phyloP scores from a whole-genome alignment of 2,797 vertebrate species.

The Neosilurus hyrtlii region DNA sequence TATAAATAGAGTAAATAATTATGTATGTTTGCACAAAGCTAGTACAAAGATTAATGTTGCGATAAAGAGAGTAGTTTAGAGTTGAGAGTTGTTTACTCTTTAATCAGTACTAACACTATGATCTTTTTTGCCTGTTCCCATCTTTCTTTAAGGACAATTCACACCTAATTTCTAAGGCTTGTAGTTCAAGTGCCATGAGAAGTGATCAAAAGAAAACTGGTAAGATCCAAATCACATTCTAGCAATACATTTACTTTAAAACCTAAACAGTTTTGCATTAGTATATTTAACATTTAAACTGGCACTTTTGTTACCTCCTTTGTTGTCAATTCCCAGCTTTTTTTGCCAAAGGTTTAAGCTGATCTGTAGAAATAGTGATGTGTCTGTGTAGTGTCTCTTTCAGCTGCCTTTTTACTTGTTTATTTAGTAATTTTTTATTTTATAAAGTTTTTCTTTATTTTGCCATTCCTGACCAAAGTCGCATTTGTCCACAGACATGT shows the following conservation, averaged over 20 bases:
- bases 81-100: background rate
- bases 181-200: background rate
- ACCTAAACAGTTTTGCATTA: background rate
- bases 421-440: no score
- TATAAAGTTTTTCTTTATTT: background rate
- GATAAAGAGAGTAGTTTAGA: background rate
- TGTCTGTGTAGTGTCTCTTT: background rate
- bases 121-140: background rate
- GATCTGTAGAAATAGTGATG: background rate
- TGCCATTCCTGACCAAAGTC: background rate
- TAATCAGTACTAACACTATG: background rate
- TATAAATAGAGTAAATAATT: no score
- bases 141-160: conserved; percentile 32
- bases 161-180: conserved; percentile 16
- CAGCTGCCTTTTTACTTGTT: no score
- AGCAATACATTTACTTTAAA: background rate
- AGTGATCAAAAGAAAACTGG: conserved; percentile 37
- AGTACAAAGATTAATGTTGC: background rate
- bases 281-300: background rate
- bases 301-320: no score
- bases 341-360: background rate
- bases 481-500: background rate
- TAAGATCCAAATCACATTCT: conserved; percentile 1
- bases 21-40: background rate
- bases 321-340: background rate